Base-by-base conservation (phyloP, 1,140 invertebrate genomes). In the Drosophila punjabiensis region DNA sequence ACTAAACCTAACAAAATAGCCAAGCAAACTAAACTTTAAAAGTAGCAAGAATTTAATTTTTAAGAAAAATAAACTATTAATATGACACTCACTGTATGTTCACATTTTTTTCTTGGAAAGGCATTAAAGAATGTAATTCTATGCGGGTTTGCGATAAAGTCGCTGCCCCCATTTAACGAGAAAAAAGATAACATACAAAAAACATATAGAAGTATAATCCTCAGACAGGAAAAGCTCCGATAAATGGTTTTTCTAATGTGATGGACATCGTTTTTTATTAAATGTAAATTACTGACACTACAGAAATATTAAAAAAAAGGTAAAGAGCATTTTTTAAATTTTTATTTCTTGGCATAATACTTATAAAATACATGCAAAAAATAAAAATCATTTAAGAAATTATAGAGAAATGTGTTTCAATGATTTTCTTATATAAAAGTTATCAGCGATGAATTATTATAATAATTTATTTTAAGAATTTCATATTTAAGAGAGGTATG, bases 91-190 rank as follows among this genome's bases (percentile, higher is more conserved):
- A 56, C 2, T 24, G 18, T 37, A 35, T 37, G 5, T 24, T 37
- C 18, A 37, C 33, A 37, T 37, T 37, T 13, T 37, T 16, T 13
- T 10, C 18, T 37, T 20, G 20, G 9, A 1, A 5, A 37, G 35
- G 33, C 33, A 6, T 24, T 56, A 6, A 24, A 20, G 37, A 37
- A 56, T 56, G 35, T 56, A 11, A 39, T 39, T 37, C 14, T 37
- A 39, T 56, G 55, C 55, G 55, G 55, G 55, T 6, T 39, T 37
- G 55, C 33, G 55, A 56, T 56, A 56, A 56, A 56, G 35, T 24
- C 20, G 16, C 55, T 39, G 33, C 20, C 55, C 32, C 35, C 20
- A 39, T 39, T 56, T 39, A 16, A n/a, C 24, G 20, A 10, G 14
- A 56, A 28, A 14, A 14, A 16, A 24, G 55, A 56, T 39, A 56